Evolutionary conservation across 2,797 vertebrate species (phyloP), one percentile per base, ranked within the genome.

Genomic region (Tapirus indicus): DNA sequence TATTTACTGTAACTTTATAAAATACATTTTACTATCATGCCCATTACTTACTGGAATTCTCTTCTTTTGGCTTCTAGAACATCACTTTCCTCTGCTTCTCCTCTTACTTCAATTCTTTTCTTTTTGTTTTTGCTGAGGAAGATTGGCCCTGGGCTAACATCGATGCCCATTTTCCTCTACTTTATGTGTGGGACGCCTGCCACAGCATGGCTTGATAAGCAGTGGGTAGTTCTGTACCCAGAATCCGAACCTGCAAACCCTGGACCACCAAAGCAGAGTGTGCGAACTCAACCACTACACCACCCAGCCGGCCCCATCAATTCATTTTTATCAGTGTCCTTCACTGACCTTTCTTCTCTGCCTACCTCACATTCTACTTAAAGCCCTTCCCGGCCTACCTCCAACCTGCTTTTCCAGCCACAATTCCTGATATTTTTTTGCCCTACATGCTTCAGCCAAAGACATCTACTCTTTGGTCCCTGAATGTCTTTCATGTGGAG

Each of bases 1-100:
- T 87, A 80, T 72, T 74, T 88, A 95, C 58, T 80, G 20, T 54
- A 56, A 86, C 23, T 88, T 91, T 84, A 71, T 60, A 93, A 92
- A 80, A 88, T 85, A 18, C 6, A 66, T 93, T 91, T 84, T 80
- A 77, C 71, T 88, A 52, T 80, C 35, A 78, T 78, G 18, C 3
- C 38, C 75, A 20, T 93, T 96, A 52, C 25, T 77, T 78, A 80
- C 29, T 27, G 54, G 68, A 71, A 80, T 93, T 56, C 23, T 62
- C 54, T 72, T 56, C 32, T 25, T 72, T 88, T 88, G 35, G 47
- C 29, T 74, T 89, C 58, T 71, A 27, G 49, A 89, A 32, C 32
- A 75, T 27, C n/a, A 6, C 1, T 83, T 78, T 80, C 29, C 27
- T 35, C 20, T 84, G 27, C 41, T 84, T 89, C 10, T 93, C 12